Base-by-base conservation (phyloP, 92 coral and sea anemone genomes). In the Epizoanthus scotinus region DNA sequence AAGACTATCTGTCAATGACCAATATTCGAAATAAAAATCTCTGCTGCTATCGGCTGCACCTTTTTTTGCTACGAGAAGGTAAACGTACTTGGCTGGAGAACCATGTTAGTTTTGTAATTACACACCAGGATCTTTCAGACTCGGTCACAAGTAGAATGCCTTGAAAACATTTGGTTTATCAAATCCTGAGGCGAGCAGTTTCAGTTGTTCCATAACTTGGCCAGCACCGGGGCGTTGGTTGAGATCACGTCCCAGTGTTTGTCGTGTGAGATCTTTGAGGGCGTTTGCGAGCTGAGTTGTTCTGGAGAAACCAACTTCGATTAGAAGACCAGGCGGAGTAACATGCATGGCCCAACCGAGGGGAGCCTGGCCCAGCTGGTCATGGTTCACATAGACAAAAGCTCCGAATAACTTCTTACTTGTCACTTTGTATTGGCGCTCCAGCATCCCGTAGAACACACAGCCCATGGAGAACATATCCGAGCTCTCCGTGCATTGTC, bases 401-500 rank as follows among this genome's bases (percentile, higher is more conserved):
- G 94, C 98, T 19, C 98, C 98, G 73, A 86, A 94, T 73, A 90
- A 82, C 24, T 84, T 85, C 73, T 63, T 70, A n/a, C 77, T 78
- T n/a, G 73, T 65, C 9, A 73, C 66, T 27, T 88, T 88, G 73
- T 29, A 94, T 77, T 86, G 86, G 5, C 98, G 97, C 34, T 87
- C 92, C 56, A 87, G 72, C 63, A 94, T 90, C 0, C 94, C 98
- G 78, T 85, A 86, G 67, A 94, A 87, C 18, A 94, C 63, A 42
- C 84, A 87, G 0, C 97, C 98, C 40, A 94, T 78, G 8, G 97
- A 90, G 84, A 89, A 94, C n/a, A 94, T 72, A 71, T 94, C 98
- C 17, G 92, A 87, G 68, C 86, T 79, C 80, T 88, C 77, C 40
- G 91, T 86, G 58, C 86, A 78, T 44, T 63, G 83, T 78, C 92